Evolutionary conservation across 2,888 invertebrate genomes (phyloP), one percentile per base, ranked within the genome.

Genomic region (Drosophila leonis): DNA sequence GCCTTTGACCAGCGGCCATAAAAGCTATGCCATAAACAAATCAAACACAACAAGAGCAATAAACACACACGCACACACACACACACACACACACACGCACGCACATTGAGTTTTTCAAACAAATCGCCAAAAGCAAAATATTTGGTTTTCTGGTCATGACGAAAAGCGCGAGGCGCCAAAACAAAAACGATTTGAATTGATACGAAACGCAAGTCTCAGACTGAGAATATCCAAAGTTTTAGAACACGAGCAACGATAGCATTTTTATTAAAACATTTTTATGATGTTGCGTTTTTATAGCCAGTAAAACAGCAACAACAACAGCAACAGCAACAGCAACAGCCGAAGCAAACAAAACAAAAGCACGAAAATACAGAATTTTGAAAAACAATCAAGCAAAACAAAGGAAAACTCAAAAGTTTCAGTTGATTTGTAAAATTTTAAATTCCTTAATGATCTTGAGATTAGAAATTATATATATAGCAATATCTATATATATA

Each of bases 91-190:
- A 57, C 18, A 18, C 18, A 18, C 41, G 18, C 42, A 42, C 12
- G 24, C 24, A 24, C 24, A 24, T 24, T 13, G 35, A 69, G 37
- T 35, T 48, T 56, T 75, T 65, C 62, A 72, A 77, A 76, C 72
- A 76, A 72, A 68, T 77, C 65, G 77, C 65, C 65, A 72, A 65
- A 65, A 52, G 71, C 33, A 63, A 88, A 88, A 86, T 83, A 85
- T 83, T 83, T 88, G 83, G 83, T 78, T 88, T 88, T 88, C 86
- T 84, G 83, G 83, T 85, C 86, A 77, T 85, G 85, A 42, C 62
- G 57, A 66, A 77, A 75, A 75, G 80, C 71, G 83, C 69, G 72
- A 83, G 88, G 88, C 83, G 83, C 88, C 83, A 77, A 66, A 60
- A n/a, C 64, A 49, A 48, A 48, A 48, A 29, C 2, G 8, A 60